A percentile compares a stretch with the other conserved stretches of the same genome.
phyloP scores from a whole-genome alignment of 2,113 vertebrate genomes.

The Perca schrenkii region DNA sequence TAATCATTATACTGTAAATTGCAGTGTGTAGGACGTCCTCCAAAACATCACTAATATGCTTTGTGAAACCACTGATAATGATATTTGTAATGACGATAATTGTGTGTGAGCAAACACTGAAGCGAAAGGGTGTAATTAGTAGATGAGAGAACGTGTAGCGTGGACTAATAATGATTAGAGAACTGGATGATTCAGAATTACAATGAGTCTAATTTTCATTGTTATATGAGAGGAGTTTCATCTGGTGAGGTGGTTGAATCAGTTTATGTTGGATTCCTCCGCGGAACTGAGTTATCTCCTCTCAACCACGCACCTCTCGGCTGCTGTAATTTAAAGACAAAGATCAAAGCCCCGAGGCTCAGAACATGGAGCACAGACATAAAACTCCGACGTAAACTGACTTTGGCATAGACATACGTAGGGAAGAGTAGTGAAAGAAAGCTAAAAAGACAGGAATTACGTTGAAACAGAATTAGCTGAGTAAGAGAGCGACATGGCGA shows the following conservation, averaged over 20 bases:
- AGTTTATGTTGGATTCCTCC: conserved; percentile 18
- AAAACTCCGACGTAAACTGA: neutral
- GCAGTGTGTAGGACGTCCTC: conserved; percentile 2
- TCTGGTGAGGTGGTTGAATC: conserved; percentile 14
- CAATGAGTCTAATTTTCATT: conserved; percentile 33
- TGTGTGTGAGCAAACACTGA: conserved; percentile 8
- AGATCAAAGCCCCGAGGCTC: conserved; percentile 42
- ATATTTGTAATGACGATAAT: conserved; percentile 38
- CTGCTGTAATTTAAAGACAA: conserved; percentile 27
- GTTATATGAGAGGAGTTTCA: neutral
- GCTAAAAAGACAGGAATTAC: conserved; percentile 7
- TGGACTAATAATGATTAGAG: conserved; percentile 29
- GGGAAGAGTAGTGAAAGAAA: neutral
- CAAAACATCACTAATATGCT: conserved; percentile 18
- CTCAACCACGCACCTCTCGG: conserved; percentile 28
- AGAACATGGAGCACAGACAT: conserved; percentile 34
- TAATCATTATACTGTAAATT: conserved; percentile 30
- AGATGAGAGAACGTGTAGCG: conserved; percentile 23
- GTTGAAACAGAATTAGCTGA: conserved; percentile 13
- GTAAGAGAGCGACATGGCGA: neutral
- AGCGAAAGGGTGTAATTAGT: conserved; percentile 48
- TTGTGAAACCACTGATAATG: conserved; percentile 21
- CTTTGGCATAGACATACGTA: neutral
- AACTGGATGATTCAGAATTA: conserved; percentile 45
- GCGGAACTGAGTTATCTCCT: conserved; percentile 16